Evolutionary conservation across 92 coral and sea anemone species (phyloP).

Genomic region (Parazoanthus swiftii): DNA sequence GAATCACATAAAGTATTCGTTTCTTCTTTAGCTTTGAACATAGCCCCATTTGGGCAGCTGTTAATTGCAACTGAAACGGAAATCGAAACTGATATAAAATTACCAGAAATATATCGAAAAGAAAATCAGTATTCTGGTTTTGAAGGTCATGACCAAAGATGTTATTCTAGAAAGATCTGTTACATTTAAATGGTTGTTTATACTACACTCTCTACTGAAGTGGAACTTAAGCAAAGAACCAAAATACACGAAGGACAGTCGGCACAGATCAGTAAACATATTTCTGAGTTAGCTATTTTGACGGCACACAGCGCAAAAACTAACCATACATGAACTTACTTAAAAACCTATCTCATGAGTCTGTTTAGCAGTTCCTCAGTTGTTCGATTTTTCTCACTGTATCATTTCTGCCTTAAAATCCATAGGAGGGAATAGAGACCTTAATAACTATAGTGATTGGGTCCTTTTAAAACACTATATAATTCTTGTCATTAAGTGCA

Average conservation of each 20-base stretch:
- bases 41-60: neutral
- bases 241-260: neutral
- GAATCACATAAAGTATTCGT: neutral
- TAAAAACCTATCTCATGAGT: neutral
- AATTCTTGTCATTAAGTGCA: neutral
- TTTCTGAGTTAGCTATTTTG: neutral
- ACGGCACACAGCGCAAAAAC: neutral
- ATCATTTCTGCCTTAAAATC: neutral
- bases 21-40: neutral
- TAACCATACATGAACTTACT: neutral
- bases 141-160: slow-evolving; percentile 40
- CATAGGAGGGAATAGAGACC: neutral
- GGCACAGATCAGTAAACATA: neutral
- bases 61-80: slow-evolving; percentile 1
- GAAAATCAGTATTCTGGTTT: neutral
- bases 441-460: neutral
- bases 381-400: neutral
- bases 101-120: slow-evolving; percentile 3
- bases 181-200: slow-evolving; percentile 35
- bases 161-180: slow-evolving; percentile 45
- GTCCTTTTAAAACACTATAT: neutral
- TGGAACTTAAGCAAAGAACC: neutral
- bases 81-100: slow-evolving; percentile 6
- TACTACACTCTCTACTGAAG: slow-evolving; percentile 20
- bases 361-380: too few species aligned